phyloP scores from a whole-genome alignment of 2,797 vertebrate species.

The Pseudotriccus pelzelni region DNA sequence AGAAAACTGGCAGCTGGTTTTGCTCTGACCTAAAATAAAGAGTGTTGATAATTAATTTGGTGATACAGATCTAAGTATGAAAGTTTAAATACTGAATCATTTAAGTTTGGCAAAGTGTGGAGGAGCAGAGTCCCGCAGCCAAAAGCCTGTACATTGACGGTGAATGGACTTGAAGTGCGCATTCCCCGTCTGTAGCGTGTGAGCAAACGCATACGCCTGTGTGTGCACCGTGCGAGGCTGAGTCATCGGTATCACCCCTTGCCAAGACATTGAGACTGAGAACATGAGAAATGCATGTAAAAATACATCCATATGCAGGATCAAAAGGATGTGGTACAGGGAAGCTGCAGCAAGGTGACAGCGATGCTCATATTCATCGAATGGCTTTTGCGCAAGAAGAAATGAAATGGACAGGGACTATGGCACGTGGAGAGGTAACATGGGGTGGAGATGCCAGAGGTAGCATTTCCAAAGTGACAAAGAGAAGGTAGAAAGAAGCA shows the following conservation, averaged over 20 bases:
- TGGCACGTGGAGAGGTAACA: not conserved
- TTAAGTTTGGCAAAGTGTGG: not conserved
- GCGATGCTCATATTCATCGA: rapidly evolving
- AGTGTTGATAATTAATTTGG: not conserved
- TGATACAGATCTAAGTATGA: not conserved
- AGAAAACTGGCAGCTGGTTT: not conserved
- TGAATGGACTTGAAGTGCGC: constrained; percentile 32
- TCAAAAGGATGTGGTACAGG: not conserved
- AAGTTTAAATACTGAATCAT: not conserved
- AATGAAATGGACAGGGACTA: not conserved
- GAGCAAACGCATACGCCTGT: not conserved
- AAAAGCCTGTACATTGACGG: not conserved
- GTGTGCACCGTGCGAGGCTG: not conserved
- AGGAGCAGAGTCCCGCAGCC: not conserved
- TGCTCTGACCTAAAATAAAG: not conserved
- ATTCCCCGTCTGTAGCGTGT: not conserved
- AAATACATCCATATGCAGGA: not conserved
- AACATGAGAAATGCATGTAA: not conserved
- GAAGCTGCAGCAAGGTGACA: not conserved
- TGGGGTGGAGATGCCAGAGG: not conserved
- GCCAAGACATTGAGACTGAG: constrained; percentile 7
- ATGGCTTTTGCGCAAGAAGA: not conserved
- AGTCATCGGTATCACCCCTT: constrained; percentile 11
- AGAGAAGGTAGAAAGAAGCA: not conserved
- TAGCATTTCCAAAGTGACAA: not conserved